phyloP scores from a whole-genome alignment of 2,113 vertebrate species.

The Lepus europaeus region DNA sequence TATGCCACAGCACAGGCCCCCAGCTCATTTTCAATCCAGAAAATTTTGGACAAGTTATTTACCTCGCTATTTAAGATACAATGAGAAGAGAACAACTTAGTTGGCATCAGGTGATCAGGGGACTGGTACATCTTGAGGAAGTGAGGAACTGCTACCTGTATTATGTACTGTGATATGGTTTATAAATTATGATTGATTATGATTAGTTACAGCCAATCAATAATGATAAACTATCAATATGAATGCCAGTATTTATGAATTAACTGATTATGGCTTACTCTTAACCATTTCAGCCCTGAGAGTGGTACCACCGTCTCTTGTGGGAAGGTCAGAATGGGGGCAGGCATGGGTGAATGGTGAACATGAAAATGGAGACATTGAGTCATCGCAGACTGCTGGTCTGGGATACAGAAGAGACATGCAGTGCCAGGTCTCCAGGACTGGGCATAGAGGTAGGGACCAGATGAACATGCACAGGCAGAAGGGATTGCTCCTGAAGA shows the following conservation, averaged over 20 bases:
- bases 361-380: background rate
- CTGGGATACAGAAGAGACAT: too few relatives aligned
- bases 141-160: background rate
- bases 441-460: accelerated
- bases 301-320: accelerated
- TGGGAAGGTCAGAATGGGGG: background rate
- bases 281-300: too few relatives aligned
- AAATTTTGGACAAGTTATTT: background rate
- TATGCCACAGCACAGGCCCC: too few relatives aligned
- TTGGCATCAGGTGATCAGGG: background rate
- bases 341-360: background rate
- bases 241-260: background rate
- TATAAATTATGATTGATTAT: background rate
- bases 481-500: accelerated
- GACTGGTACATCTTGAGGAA: background rate
- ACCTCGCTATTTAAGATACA: background rate
- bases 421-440: accelerated
- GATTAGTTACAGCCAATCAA: too few relatives aligned
- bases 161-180: background rate
- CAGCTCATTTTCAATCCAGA: background rate
- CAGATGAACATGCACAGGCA: accelerated
- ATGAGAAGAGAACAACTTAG: background rate
- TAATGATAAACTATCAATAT: background rate
- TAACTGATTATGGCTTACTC: background rate
- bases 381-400: too few relatives aligned